These are phyloP conservation scores for Cavia porcellus DNA, from an alignment of 2,113 vertebrate genomes.

Conservation along the genomic window DNA sequence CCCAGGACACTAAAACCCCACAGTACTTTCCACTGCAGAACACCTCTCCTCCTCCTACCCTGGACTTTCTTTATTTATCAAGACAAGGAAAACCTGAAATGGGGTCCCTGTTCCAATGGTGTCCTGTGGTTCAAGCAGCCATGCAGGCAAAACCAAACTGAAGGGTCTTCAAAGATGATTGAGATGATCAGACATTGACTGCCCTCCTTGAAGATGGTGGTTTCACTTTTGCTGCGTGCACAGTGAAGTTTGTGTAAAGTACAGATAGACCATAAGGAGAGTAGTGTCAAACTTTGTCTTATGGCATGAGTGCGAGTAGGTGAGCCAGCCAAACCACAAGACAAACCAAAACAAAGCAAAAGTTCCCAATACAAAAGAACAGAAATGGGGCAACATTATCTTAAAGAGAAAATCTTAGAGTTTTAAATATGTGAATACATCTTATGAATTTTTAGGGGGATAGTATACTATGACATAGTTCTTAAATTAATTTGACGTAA, in stretches of 20 bases:
- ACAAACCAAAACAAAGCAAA: neutral
- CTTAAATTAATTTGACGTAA: neutral
- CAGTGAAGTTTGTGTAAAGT: neutral
- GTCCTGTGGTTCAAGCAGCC: neutral
- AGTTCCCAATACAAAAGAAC: neutral
- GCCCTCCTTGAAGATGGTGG: no score
- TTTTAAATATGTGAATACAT: neutral
- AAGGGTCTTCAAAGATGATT: neutral
- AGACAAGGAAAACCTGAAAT: neutral
- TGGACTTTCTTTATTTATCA: neutral
- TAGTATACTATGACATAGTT: neutral
- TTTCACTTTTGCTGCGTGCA: neutral
- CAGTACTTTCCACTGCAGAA: neutral
- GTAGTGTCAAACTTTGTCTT: neutral
- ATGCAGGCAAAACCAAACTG: neutral
- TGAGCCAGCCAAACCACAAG: neutral
- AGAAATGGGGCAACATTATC: neutral
- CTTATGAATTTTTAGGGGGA: conserved; percentile 40
- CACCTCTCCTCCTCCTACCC: neutral
- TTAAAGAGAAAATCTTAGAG: neutral
- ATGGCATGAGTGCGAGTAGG: neutral
- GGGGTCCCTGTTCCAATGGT: neutral
- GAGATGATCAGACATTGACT: neutral
- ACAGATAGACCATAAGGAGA: neutral
- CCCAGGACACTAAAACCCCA: neutral